Evolutionary conservation across 2,797 vertebrate species (phyloP).

Genomic region (Danio jaintianensis): DNA sequence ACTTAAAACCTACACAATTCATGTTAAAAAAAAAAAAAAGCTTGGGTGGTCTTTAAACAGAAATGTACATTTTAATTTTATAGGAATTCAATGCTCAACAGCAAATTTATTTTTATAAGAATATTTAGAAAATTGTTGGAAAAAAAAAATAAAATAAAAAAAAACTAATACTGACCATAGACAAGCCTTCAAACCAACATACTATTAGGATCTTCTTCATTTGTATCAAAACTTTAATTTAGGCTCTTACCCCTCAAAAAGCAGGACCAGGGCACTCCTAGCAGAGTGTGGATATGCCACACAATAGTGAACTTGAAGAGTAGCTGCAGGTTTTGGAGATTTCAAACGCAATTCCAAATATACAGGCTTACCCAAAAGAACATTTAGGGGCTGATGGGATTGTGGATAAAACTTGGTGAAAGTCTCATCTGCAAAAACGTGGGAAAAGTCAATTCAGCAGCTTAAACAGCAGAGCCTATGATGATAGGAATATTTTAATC

Average conservation of each 20-base stretch:
- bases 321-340: slow-evolving; percentile 62
- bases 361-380: slow-evolving; percentile 72
- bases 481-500: neutral
- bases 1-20: too few relatives aligned
- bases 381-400: slow-evolving; percentile 66
- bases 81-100: too few relatives aligned
- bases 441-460: neutral
- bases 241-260: slow-evolving; percentile 75
- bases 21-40: too few relatives aligned
- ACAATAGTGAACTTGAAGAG: slow-evolving; percentile 78
- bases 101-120: too few relatives aligned
- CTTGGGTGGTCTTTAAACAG: neutral
- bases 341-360: slow-evolving; percentile 73
- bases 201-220: too few relatives aligned
- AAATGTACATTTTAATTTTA: too few relatives aligned
- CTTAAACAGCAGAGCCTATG: neutral
- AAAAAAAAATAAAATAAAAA: too few relatives aligned
- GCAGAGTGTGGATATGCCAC: slow-evolving; percentile 78
- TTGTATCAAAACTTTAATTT: too few relatives aligned
- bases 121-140: too few relatives aligned
- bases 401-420: slow-evolving; percentile 65
- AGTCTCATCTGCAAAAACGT: slow-evolving; percentile 62
- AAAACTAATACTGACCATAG: too few relatives aligned
- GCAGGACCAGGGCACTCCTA: slow-evolving; percentile 73
- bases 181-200: neutral